Evolutionary conservation across 1,140 invertebrate species (phyloP).

Genomic region (Lethrus apterus): DNA sequence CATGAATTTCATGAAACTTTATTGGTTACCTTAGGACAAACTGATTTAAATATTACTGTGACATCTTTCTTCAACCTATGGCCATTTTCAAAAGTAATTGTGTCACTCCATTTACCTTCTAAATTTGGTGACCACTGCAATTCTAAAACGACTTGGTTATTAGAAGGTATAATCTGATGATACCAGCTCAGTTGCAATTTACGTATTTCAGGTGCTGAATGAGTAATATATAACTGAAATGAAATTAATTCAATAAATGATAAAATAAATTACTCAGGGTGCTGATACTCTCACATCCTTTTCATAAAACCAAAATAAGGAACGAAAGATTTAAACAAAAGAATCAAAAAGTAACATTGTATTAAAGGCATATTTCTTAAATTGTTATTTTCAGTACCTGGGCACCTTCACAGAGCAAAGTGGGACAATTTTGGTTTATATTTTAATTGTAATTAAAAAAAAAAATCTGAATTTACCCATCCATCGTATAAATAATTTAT

Average conservation of each 20-base stretch:
- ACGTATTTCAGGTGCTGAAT: constrained; percentile 49
- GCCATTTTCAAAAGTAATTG: constrained; percentile 53
- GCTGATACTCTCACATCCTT: not conserved
- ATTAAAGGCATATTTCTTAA: too few species aligned
- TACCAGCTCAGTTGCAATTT: constrained; percentile 47
- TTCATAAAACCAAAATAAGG: not conserved
- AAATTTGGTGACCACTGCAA: constrained; percentile 54
- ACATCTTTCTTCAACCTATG: constrained; percentile 58
- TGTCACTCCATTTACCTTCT: constrained; percentile 51
- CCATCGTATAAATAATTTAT: too few species aligned
- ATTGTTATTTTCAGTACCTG: too few species aligned
- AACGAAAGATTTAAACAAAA: too few species aligned
- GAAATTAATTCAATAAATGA: too few species aligned
- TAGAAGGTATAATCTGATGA: constrained; percentile 43
- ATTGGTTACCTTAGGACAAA: constrained; percentile 19
- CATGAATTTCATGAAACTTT: not conserved
- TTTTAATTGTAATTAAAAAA: too few species aligned
- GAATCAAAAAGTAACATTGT: too few species aligned
- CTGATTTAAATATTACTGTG: constrained; percentile 51
- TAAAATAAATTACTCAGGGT: constrained; percentile 20
- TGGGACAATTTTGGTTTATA: too few species aligned
- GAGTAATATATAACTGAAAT: constrained; percentile 52
- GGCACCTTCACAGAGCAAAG: too few species aligned
- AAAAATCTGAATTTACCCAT: too few species aligned
- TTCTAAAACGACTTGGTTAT: constrained; percentile 44